phyloP scores from a whole-genome alignment of 1,140 invertebrate species.

The Cydia amplana region DNA sequence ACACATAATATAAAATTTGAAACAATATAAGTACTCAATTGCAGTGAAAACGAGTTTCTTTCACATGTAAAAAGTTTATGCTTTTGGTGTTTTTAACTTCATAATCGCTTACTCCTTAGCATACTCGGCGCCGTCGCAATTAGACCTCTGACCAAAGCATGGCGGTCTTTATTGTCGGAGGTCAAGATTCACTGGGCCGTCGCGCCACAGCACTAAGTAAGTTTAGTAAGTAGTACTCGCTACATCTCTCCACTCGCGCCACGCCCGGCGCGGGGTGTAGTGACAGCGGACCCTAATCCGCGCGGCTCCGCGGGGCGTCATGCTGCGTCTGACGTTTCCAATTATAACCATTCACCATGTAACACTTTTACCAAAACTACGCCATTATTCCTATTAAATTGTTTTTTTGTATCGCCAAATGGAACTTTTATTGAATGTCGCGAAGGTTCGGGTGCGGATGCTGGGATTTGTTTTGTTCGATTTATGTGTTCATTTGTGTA shows the following conservation, averaged over 20 bases:
- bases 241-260: slow-evolving; percentile 40
- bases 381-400: slow-evolving; percentile 59
- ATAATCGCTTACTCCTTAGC: too few species aligned
- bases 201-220: background rate
- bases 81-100: too few species aligned
- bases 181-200: too few species aligned
- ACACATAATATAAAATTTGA: too few species aligned
- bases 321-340: slow-evolving; percentile 73
- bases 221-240: background rate
- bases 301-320: slow-evolving; percentile 70
- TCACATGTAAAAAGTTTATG: too few species aligned
- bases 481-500: background rate
- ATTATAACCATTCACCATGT: slow-evolving; percentile 75
- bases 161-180: too few species aligned
- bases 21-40: too few species aligned
- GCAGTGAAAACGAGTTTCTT: too few species aligned
- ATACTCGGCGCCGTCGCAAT: too few species aligned
- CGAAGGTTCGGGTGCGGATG: background rate
- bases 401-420: slow-evolving; percentile 45
- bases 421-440: slow-evolving; percentile 36
- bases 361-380: slow-evolving; percentile 70
- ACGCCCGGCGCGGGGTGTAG: slow-evolving; percentile 47
- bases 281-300: slow-evolving; percentile 76
- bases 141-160: too few species aligned
- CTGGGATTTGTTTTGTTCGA: background rate